A percentile compares a stretch with the other conserved stretches of the same genome.
phyloP scores from a whole-genome alignment of 2,113 vertebrate genomes.

The Dunckerocampus dactyliophorus region DNA sequence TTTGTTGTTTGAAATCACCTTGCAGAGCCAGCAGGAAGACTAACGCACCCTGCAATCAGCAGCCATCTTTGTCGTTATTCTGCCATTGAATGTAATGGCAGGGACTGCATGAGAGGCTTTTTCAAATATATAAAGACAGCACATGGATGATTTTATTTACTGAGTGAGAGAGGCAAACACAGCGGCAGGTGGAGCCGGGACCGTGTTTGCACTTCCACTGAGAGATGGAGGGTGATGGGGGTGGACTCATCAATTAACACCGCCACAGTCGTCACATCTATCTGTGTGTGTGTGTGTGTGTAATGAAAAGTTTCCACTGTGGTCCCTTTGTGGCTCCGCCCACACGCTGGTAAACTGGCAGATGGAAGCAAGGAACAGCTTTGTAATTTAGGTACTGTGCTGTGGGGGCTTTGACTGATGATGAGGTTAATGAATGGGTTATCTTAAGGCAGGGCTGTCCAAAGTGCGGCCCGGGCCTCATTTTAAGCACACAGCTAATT shows the following conservation, averaged over 20 bases:
- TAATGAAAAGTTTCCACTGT: conserved; percentile 47
- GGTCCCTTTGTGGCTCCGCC: conserved; percentile 22
- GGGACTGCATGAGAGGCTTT: conserved; percentile 14
- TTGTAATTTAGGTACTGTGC: neutral
- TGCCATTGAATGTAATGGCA: conserved; percentile 29
- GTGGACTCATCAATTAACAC: conserved; percentile 25
- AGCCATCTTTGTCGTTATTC: conserved; percentile 21
- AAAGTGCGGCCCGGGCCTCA: neutral
- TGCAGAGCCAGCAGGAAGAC: neutral
- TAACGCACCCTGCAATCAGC: conserved; percentile 16
- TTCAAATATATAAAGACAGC: conserved; percentile 16
- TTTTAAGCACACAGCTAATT: neutral
- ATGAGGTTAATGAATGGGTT: conserved; percentile 38
- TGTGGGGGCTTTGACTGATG: neutral
- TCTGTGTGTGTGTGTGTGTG: neutral
- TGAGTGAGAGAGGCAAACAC: conserved; percentile 46
- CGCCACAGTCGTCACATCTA: conserved; percentile 38
- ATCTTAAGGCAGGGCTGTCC: neutral
- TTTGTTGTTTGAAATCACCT: no score
- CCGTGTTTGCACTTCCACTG: conserved; percentile 32
- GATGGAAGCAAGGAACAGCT: neutral
- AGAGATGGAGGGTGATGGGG: conserved; percentile 20
- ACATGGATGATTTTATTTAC: conserved; percentile 48
- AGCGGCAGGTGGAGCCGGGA: conserved; percentile 35
- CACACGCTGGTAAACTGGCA: conserved; percentile 10